Evolutionary conservation across 2,797 vertebrate species (phyloP), one percentile per base, ranked within the genome.

Genomic region (Pseudochirops corinnae): DNA sequence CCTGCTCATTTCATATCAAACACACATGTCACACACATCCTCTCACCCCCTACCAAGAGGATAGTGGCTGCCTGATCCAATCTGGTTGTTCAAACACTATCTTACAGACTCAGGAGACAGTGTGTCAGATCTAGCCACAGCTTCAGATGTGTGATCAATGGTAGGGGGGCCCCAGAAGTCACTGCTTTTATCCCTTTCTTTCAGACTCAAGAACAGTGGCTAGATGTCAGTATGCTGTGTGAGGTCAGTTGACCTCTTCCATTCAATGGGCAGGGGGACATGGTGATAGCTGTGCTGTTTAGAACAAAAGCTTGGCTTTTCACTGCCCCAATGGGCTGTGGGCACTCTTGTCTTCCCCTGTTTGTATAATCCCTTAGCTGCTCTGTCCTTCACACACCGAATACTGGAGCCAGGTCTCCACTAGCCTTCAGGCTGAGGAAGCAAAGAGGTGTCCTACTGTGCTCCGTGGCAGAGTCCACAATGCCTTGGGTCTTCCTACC

Each of bases 121-220:
- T 56, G 29, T 33, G 0, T 87, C 29, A 26, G 29, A 91, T 56
- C 11, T 58, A 13, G 29, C 11, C 0, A 12, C 60, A 33, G 5
- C 50, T 74, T 50, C 92, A 18, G 21, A 10, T 24, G 21, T 56
- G 82, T 90, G 60, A 33, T 50, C 21, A 55, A 7, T 31, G 0
- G 24, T 1, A 0, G 13, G 28, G 18, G 0, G 29, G 5, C 18
- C 6, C 1, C 0, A 46, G 56, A 1, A 90, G n/a, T 87, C 28
- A 0, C n/a, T 18, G 46, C 18, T 90, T 62, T 52, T 5, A 4
- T n/a, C 10, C 62, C 62, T 67, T 50, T 82, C 26, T 24, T 92
- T 21, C 29, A 62, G 24, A 87, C 10, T 87, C 39, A 50, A 87
- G 21, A 87, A 46, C 18, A 82, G 14, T 74, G 14, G 33, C 62